A percentile compares a stretch with the other conserved stretches of the same genome.
Conservation (phyloP, 2,888 invertebrate species). For the Xestia sexstrigata region DNA sequence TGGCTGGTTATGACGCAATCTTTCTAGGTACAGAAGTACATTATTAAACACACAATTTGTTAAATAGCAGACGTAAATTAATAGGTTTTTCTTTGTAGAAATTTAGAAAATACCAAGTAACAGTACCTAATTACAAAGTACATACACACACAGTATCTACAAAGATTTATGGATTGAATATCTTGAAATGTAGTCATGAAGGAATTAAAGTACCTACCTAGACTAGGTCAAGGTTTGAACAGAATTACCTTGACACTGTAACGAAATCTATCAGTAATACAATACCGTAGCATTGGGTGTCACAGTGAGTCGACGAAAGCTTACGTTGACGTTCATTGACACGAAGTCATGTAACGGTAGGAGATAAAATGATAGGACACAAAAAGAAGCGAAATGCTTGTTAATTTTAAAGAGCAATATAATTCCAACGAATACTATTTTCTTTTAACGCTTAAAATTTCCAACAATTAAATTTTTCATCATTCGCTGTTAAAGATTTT, state of each 20-base stretch:
- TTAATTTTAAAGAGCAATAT: background rate
- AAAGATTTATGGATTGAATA: background rate
- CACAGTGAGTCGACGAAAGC: slow-evolving; percentile 24
- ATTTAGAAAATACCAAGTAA: background rate
- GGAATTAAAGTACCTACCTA: background rate
- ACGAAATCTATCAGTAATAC: slow-evolving; percentile 32
- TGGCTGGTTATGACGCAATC: slow-evolving; percentile 31
- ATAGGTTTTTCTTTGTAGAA: background rate
- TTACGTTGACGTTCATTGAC: slow-evolving; percentile 16
- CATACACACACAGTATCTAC: too few species aligned
- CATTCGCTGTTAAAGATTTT: background rate
- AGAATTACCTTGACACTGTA: slow-evolving; percentile 39
- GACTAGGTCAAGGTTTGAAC: slow-evolving; percentile 4
- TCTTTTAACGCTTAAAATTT: background rate
- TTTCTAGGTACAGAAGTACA: slow-evolving; percentile 7
- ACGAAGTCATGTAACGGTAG: background rate
- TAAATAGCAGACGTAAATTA: background rate
- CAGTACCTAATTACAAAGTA: background rate
- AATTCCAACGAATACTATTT: background rate
- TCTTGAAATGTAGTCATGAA: background rate
- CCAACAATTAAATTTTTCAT: background rate
- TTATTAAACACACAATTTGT: background rate
- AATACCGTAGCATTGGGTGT: slow-evolving; percentile 17
- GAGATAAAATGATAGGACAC: background rate
- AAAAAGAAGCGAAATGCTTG: background rate